phyloP scores from a whole-genome alignment of 2,888 invertebrate genomes.

The Drosophila meridiana region DNA sequence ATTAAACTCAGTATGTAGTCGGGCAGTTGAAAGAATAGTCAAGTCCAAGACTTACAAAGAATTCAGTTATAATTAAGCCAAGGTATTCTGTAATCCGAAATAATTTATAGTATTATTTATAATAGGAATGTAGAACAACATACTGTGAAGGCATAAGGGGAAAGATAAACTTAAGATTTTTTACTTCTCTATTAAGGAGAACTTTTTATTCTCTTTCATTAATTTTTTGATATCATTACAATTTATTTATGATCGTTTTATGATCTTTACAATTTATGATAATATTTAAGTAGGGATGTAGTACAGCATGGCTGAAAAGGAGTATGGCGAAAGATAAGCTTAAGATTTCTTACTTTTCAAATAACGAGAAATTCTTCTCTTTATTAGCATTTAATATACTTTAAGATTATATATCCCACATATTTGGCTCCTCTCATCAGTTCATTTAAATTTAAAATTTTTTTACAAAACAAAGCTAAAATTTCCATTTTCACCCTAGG shows the following conservation, averaged over 20 bases:
- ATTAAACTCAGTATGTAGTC: not conserved
- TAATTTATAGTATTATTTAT: too few species aligned
- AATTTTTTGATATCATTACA: too few species aligned
- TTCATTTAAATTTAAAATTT: not conserved
- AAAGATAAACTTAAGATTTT: too few species aligned
- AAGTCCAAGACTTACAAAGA: not conserved
- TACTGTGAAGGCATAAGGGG: too few species aligned
- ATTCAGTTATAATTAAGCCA: not conserved
- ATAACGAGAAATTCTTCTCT: not conserved
- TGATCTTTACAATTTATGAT: too few species aligned
- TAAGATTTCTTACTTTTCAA: not conserved
- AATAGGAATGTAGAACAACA: not conserved
- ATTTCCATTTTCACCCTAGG: conserved; percentile 38
- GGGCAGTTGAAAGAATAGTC: not conserved
- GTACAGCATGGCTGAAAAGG: too few species aligned
- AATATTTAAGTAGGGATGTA: too few species aligned
- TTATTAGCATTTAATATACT: not conserved
- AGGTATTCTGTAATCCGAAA: too few species aligned
- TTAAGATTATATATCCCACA: not conserved
- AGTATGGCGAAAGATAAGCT: too few species aligned
- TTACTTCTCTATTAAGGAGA: too few species aligned
- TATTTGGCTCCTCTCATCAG: not conserved
- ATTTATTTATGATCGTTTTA: too few species aligned
- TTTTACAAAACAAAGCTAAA: not conserved
- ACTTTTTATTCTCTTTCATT: too few species aligned